Evolutionary conservation across 2,888 invertebrate genomes (phyloP).

Genomic region (Noctua comes): DNA sequence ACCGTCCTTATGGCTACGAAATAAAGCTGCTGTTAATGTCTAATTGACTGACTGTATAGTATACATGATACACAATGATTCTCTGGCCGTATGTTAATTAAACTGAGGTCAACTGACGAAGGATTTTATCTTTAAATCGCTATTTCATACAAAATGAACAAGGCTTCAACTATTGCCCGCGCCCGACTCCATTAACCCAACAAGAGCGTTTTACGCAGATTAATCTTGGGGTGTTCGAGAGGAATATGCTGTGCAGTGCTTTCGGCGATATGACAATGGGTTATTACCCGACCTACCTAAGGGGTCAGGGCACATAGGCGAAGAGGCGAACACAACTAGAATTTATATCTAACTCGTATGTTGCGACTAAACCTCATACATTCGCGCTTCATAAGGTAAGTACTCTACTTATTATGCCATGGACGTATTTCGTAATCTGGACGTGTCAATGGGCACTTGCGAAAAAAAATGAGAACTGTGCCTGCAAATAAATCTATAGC

Average conservation of each 20-base stretch:
- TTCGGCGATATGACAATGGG: slow-evolving; percentile 10
- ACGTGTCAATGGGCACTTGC: neutral
- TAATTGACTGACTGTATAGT: slow-evolving; percentile 13
- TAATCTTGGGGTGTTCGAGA: slow-evolving; percentile 18
- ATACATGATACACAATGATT: slow-evolving; percentile 20
- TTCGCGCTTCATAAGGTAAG: slow-evolving; percentile 10
- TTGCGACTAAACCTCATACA: slow-evolving; percentile 8
- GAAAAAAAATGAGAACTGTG: neutral
- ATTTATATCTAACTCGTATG: neutral
- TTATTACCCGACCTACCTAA: slow-evolving; percentile 1
- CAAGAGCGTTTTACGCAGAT: slow-evolving; percentile 26
- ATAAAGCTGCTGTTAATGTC: neutral
- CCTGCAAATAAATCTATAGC: neutral
- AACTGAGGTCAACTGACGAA: slow-evolving; percentile 48
- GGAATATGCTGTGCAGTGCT: slow-evolving; percentile 2
- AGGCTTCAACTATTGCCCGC: neutral
- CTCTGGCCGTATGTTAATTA: slow-evolving; percentile 52
- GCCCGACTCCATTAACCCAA: slow-evolving; percentile 2
- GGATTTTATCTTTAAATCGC: slow-evolving; percentile 26
- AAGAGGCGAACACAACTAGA: slow-evolving; percentile 13
- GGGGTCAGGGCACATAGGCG: slow-evolving; percentile 1
- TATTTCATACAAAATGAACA: slow-evolving; percentile 28
- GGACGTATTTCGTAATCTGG: neutral
- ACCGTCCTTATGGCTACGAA: neutral
- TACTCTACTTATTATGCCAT: neutral